phyloP scores from a whole-genome alignment of 2,113 vertebrate species.

The Nicator chloris region DNA sequence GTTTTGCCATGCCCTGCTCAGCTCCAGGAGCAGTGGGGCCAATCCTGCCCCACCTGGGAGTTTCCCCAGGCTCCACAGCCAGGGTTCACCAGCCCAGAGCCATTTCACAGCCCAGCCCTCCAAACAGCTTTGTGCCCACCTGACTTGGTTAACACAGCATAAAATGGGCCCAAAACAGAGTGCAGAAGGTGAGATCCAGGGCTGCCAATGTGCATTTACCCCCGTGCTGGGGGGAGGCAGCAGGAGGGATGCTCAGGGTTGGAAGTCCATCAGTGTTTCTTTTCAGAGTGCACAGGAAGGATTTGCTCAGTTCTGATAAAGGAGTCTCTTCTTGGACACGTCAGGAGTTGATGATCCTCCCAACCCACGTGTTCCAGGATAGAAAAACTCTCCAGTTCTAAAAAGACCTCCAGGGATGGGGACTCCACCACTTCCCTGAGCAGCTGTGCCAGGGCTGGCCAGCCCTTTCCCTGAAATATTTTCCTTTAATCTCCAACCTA shows the following conservation, averaged over 20 bases:
- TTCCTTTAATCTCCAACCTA: not conserved
- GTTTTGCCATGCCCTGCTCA: not conserved
- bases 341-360: not conserved
- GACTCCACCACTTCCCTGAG: not conserved
- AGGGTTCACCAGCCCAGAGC: not conserved
- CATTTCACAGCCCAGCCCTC: not conserved
- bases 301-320: not conserved
- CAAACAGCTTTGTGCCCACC: not conserved
- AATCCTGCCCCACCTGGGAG: not conserved
- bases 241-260: not conserved
- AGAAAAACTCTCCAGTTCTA: not conserved
- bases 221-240: fast-evolving
- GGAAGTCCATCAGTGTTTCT: fast-evolving
- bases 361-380: not conserved
- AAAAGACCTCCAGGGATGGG: not conserved
- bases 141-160: not conserved
- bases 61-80: not conserved
- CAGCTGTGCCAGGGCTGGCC: not conserved
- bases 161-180: not conserved
- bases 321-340: not conserved
- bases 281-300: fast-evolving
- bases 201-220: not conserved
- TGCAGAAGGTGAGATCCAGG: fast-evolving
- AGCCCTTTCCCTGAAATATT: not conserved
- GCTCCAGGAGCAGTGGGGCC: not conserved